Evolutionary conservation across 1,140 invertebrate species (phyloP), one percentile per base, ranked within the genome.

Genomic region (Pseudomyrmex cubaensis): DNA sequence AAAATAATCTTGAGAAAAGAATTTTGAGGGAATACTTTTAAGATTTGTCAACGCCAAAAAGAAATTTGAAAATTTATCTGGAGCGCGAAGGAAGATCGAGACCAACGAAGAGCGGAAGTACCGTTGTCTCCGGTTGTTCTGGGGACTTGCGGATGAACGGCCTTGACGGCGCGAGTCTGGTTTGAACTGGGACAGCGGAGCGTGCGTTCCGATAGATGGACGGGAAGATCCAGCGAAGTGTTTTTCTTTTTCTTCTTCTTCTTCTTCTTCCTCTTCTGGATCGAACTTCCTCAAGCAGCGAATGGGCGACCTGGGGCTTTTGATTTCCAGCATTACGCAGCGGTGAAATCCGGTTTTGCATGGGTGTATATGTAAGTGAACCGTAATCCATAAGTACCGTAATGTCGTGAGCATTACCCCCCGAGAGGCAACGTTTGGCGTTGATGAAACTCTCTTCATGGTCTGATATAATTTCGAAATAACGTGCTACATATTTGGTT

Each of bases 351-450:
- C 59, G 82, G 74, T 82, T 88, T 90, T 89, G 86, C 88, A 90
- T 90, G 89, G 88, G 86, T 89, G 88, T 90, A 75, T 82, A 88
- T 73, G 88, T 87, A 90, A 90, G 86, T 90, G 76, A 85, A 87
- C 54, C 50, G 63, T 80, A 80, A 70, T 70, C 15, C 76, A 50
- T 35, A 61, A 80, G 76, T 80, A 80, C 76, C 76, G 76, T 80
- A 80, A 80, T 72, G 54, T 56, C 66, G 66, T 25, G 35, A 8
- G 22, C 56, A 50, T 57, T 59, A 57, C 44, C n/a, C n/a, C 59
- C 7, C 46, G 17, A 67, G n/a, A 77, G 15, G 20, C 54, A 20
- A 48, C 75, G 44, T 80, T 72, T 59, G 59, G 61, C 50, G 17
- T 35, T 35, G 22, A 57, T 44, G 35, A 54, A 59, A 12, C 22